Evolutionary conservation across 2,888 invertebrate species (phyloP), one percentile per base, ranked within the genome.

Genomic region (Steinernema hermaphroditum): DNA sequence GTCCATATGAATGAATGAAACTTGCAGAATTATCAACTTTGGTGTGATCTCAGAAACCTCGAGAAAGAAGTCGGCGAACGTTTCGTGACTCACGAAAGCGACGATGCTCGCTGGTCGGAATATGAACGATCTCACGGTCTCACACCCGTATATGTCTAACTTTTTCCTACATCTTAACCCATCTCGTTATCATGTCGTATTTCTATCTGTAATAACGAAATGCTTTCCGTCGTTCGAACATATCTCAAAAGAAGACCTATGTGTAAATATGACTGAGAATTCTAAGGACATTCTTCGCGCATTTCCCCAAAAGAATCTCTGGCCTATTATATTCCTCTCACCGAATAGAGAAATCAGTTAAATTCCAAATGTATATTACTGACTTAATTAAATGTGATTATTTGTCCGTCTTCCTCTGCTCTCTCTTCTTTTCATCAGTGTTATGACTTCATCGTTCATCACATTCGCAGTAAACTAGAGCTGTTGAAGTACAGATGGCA

Each of bases 61-160:
- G 96, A 97, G 89, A 90, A 90, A 49, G 90, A 91, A 83, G 91
- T 93, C 43, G 92, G 92, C 32, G 90, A 91, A 76, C 91, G 94
- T 19, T 95, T 93, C 89, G 89, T 95, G 78, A 94, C 94, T 8
- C 94, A 94, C 82, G 94, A 94, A 87, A 92, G 93, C 34, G 94
- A 96, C 87, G 95, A 96, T 87, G 91, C 92, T n/a, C 91, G 94
- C 80, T 95, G 94, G 94, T 91, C 91, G 81, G 89, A 90, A 34
- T 90, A 89, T 86, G 88, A 90, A 34, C 84, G 85, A 70, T 88
- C 89, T 85, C 85, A 88, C 76, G 87, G 86, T 73, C 84, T 89
- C 34, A 74, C 74, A 50, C 80, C 87, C 78, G 82, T 80, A 62
- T 86, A 86, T 72, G 77, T 82, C 32, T 81, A 71, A 70, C 14